Conservation (phyloP, 2,113 vertebrate species). For the Bubo bubo region DNA sequence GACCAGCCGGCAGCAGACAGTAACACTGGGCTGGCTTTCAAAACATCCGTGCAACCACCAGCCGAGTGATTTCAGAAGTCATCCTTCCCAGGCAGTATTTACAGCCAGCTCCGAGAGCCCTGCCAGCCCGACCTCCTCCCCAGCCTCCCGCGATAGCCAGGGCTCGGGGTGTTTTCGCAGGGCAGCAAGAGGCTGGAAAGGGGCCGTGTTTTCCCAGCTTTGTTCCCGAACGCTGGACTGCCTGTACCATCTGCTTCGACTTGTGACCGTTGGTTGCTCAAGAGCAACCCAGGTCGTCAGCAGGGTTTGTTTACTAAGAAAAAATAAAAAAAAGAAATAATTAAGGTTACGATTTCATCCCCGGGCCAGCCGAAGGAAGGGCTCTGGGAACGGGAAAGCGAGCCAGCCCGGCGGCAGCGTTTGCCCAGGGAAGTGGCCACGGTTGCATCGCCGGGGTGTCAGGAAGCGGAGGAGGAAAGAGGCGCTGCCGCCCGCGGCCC, state of each 20-base stretch:
- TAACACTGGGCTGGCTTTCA: neutral
- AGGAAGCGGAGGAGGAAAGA: conserved; percentile 34
- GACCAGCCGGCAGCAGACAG: neutral
- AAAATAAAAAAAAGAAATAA: neutral
- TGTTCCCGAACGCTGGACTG: neutral
- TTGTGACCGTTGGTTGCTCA: conserved; percentile 47
- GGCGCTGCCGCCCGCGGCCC: neutral
- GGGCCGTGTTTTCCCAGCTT: neutral
- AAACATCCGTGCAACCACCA: neutral
- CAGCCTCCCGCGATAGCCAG: neutral
- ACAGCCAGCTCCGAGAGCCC: neutral
- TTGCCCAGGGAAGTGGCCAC: neutral
- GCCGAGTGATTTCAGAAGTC: neutral
- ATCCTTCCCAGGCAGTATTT: neutral
- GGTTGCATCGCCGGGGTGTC: neutral
- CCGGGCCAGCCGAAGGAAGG: neutral
- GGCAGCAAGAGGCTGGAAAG: neutral
- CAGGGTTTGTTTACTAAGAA: conserved; percentile 42
- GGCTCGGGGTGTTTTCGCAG: neutral
- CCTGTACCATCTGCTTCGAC: neutral
- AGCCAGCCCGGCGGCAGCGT: neutral
- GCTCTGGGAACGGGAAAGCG: neutral
- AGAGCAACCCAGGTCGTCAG: conserved; percentile 17
- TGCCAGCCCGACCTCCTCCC: neutral
- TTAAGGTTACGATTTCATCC: neutral